phyloP scores from a whole-genome alignment of 1,140 invertebrate species.

The Rhizoglyphus robini region DNA sequence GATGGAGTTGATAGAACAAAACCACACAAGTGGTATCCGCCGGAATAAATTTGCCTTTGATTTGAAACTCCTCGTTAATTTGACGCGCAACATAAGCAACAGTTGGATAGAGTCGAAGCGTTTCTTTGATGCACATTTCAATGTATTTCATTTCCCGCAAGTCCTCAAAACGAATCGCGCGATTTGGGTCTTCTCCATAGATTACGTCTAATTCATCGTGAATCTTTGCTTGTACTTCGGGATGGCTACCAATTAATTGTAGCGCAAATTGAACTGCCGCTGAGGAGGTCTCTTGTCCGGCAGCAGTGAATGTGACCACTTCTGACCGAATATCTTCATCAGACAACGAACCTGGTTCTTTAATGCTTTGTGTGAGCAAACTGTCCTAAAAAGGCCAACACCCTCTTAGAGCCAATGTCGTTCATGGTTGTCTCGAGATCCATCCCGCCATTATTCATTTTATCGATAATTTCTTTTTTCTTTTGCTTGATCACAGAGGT shows the following conservation, averaged over 20 bases:
- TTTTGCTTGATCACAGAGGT: conserved; percentile 14
- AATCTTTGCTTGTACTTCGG: conserved; percentile 33
- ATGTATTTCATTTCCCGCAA: conserved; percentile 42
- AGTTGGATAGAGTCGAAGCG: conserved; percentile 47
- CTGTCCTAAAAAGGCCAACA: conserved; percentile 21
- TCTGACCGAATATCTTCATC: conserved; percentile 59
- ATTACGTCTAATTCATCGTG: conserved; percentile 22
- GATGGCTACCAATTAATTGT: conserved; percentile 35
- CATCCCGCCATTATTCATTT: background rate
- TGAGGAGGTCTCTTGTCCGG: conserved; percentile 26
- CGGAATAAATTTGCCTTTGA: conserved; percentile 29
- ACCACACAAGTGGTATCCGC: conserved; percentile 35
- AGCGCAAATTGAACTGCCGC: conserved; percentile 24
- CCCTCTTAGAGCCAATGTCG: conserved; percentile 12
- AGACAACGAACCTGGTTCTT: conserved; percentile 35
- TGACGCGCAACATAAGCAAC: conserved; percentile 41
- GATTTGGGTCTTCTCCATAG: conserved; percentile 8
- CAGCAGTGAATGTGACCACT: conserved; percentile 64
- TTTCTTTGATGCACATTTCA: conserved; percentile 46
- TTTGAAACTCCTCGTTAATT: conserved; percentile 18
- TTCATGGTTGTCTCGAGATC: conserved; percentile 9
- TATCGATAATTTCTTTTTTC: conserved; percentile 7
- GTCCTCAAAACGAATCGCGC: conserved; percentile 24
- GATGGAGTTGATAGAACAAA: conserved; percentile 43
- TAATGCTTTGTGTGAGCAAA: conserved; percentile 40